Base-by-base conservation (phyloP, 2,888 invertebrate species). In the Apocheima hispidaria region DNA sequence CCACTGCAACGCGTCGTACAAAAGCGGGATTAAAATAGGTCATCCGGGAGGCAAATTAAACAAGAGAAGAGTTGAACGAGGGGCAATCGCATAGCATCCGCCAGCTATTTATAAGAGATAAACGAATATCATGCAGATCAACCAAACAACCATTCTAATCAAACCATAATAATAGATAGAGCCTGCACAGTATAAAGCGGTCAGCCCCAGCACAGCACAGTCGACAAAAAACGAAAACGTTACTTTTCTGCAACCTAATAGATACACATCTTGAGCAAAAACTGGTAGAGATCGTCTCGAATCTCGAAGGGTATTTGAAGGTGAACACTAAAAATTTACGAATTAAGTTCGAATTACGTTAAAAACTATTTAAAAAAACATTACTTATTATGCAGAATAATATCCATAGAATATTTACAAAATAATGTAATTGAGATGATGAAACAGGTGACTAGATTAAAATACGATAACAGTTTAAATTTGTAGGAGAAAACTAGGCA, bases 301-400 rank as follows among this genome's bases (percentile, higher is more conserved):
- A 63, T 54, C 60, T 60, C 69, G 70, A 78, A 83, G 81, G 80
- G 69, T 74, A 79, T 72, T 74, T 82, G 77, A 86, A 86, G 85
- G 84, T 86, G 77, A 87, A 70, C 71, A 55, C 23, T 26, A 43
- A 50, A 52, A 35, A 36, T 20, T 53, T 21, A 48, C 48, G 43
- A 51, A 62, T 48, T 26, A 35, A 6, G 35, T 56, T 57, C 54
- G 63, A 48, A 65, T 16, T 5, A 28, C n/a, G n/a, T 20, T 55
- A 18, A 38, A 48, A 10, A 40, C 30, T 52, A 28, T 35, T 30
- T 20, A 26, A 7, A 35, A n/a, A 7, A 36, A 9, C 16, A 43
- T 16, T 16, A 20, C 12, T 40, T 23, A 40, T 56, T 16, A 33
- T 7, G 10, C 20, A 26, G 3, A 46, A 12, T 38, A 59, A 46